Evolutionary conservation across 2,888 invertebrate genomes (phyloP).

Genomic region (Spodoptera picta): DNA sequence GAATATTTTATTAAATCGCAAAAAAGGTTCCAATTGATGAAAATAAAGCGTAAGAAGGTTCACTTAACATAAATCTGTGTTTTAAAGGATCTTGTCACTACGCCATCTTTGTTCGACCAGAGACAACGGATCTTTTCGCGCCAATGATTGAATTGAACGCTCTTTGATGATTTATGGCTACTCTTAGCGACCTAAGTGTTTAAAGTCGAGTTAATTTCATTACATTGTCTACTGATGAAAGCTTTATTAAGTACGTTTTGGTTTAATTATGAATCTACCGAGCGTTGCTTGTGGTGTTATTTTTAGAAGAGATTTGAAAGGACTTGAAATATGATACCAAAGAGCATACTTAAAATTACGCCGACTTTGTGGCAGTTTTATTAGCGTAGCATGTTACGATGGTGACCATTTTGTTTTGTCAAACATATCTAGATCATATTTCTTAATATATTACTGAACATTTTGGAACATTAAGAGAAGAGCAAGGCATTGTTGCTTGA

Average conservation of each 20-base stretch:
- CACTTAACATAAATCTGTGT: constrained; percentile 26
- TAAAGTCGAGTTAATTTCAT: constrained; percentile 37
- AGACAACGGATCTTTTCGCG: constrained; percentile 19
- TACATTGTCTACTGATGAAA: constrained; percentile 30
- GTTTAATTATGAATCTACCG: constrained; percentile 29
- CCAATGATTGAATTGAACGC: constrained; percentile 42
- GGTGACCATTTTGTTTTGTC: too few species aligned
- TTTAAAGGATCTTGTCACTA: constrained; percentile 7
- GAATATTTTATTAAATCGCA: neutral
- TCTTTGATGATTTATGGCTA: constrained; percentile 29
- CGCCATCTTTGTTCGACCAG: constrained; percentile 9
- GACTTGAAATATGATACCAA: neutral
- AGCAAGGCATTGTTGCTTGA: too few species aligned
- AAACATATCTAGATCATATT: too few species aligned
- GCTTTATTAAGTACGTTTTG: constrained; percentile 34
- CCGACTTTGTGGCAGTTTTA: too few species aligned
- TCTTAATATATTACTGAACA: too few species aligned
- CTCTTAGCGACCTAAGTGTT: constrained; percentile 22
- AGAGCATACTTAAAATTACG: neutral
- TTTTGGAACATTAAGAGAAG: too few species aligned
- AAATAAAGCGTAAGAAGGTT: constrained; percentile 21
- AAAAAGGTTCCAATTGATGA: neutral
- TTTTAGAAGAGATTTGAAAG: too few species aligned
- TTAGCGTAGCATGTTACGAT: too few species aligned
- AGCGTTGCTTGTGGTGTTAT: too few species aligned